Evolutionary conservation across 2,113 vertebrate species (phyloP).

Genomic region (Butorides virescens): DNA sequence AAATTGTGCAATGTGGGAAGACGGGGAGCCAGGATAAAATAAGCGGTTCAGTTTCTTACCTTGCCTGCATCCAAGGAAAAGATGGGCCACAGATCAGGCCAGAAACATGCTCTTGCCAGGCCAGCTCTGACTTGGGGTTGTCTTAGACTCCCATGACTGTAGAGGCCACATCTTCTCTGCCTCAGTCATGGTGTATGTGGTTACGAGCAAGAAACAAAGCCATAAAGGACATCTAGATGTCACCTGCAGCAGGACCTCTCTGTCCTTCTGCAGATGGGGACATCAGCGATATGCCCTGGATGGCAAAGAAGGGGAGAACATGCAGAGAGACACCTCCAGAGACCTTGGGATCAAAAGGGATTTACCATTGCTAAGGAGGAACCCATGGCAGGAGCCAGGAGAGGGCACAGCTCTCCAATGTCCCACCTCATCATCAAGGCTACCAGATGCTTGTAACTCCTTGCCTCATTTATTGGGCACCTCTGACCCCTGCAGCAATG

Average conservation of each 20-base stretch:
- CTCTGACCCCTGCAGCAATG: accelerated
- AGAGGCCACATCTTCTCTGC: background rate
- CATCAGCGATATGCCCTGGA: accelerated
- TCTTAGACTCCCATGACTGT: background rate
- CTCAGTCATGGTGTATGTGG: background rate
- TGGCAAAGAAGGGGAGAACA: background rate
- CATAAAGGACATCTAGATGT: background rate
- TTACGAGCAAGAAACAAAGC: background rate
- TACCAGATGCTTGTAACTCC: background rate
- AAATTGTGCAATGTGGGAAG: accelerated
- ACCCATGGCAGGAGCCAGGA: background rate
- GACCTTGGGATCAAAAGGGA: background rate
- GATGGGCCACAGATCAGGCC: background rate
- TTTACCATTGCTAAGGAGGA: background rate
- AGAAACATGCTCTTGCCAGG: background rate
- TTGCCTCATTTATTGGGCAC: accelerated
- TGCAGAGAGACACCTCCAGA: background rate
- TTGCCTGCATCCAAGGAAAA: background rate
- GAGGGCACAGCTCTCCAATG: background rate
- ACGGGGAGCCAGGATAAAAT: background rate
- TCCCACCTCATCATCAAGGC: background rate
- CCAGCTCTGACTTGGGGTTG: background rate
- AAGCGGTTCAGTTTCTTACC: background rate
- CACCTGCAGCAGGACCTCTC: background rate
- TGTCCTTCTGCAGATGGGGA: background rate